Evolutionary conservation across 2,113 vertebrate genomes (phyloP), one percentile per base, ranked within the genome.

Genomic region (Catharus minimus): DNA sequence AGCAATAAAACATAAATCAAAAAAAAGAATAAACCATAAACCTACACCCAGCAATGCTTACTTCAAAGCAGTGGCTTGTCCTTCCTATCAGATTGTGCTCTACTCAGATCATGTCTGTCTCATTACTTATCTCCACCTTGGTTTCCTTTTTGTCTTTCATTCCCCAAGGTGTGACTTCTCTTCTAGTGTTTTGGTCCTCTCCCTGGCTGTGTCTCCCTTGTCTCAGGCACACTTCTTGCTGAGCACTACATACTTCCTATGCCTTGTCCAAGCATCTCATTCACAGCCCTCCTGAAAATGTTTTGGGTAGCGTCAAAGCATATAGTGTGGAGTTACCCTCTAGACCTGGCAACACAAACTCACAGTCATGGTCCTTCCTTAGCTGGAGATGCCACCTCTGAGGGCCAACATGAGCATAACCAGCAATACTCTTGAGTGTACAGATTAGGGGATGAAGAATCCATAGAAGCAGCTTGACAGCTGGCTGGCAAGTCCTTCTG

Each of bases 391-490:
- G 23, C 5, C 49, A 36, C 19, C 15, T 55, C 32, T 53, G 58
- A 1, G 4, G 36, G 20, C 17, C 50, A 50, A 47, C 10, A 32
- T 4, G 33, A 60, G 16, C 23, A 28, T 20, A 55, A 69, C 7
- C 19, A 27, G 6, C 14, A 57, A 64, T 5, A 21, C 3, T n/a
- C 28, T 8, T 20, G 11, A 0, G 0, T 30, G 27, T 4, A 2
- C 7, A 6, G 7, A 11, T 22, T 61, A 68, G 7, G 8, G 24
- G 26, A 41, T 8, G 0, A 0, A 72, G 47, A 21, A 52, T 13
- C 7, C 14, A 7, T 6, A 5, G 44, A 72, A 86, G 23, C 11
- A 69, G 52, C 10, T 23, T 77, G 47, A 24, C 10, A 56, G 32
- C 13, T 16, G 60, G 11, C 16, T 86, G 30, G 27, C 12, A 53